Evolutionary conservation across 2,888 invertebrate genomes (phyloP), one percentile per base, ranked within the genome.

Genomic region (Luperina testacea): DNA sequence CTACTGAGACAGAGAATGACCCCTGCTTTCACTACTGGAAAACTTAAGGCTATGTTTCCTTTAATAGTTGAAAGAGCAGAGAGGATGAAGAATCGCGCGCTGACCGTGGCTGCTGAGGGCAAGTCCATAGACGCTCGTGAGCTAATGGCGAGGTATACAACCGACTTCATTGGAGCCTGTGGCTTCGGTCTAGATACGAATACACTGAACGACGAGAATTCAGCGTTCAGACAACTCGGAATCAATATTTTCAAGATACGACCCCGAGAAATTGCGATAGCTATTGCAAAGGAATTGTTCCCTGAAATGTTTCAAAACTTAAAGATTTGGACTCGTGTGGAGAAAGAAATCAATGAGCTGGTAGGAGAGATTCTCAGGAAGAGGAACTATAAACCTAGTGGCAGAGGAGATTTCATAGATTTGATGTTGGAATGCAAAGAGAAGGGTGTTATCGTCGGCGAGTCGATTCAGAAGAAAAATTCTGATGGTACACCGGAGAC

Each of bases 101-200:
- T 88, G 2, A 48, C 87, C 1, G 67, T 77, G 15, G 82, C 80
- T 1, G 77, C 82, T 1, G 80, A 68, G 8, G 90, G 90, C 8
- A 90, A 88, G 27, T 81, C 87, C 0, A 88, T 82, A 13, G 90
- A 93, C 69, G 90, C 85, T 0, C 83, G 92, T 1, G 94, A 94
- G 6, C 80, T 94, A 4, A 93, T 94, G 93, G 93, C 93, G 0
- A 86, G 92, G 15, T 93, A 90, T 73, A 92, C 93, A 0, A 93
- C 92, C 0, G 93, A 93, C 42, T 93, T 93, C 57, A 94, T 94
- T 7, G 94, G 93, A 7, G 92, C 92, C 0, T 93, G 93, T 75
- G 94, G 92, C 38, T 92, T 94, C 42, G 94, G 94, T 0, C 88
- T 94, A 5, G 91, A 93, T 61, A 85, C 89, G 72, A 89, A 93